Base-by-base conservation (phyloP, 2,113 vertebrate genomes). In the Phylloscopus whistleri region DNA sequence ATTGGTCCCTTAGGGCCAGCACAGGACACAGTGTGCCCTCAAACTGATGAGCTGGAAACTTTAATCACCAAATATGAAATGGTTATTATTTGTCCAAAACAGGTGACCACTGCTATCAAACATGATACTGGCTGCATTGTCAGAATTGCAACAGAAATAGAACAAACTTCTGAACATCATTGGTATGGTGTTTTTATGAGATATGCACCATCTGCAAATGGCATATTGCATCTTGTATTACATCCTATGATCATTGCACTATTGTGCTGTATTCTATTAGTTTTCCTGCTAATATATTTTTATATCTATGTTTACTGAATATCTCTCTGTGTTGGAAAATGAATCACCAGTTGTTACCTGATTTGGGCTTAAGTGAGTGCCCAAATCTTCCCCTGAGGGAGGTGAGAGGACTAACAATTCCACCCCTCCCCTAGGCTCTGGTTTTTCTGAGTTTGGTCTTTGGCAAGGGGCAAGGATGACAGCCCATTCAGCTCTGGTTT, bases 301-400 rank as follows among this genome's bases (percentile, higher is more conserved):
- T 66, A 30, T 92, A 27, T 66, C 46, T 28, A 6, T 19, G 23
- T 49, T 53, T 73, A 76, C 83, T 35, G 43, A 3, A 1, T 43
- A 33, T 58, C 22, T 88, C 2, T 0, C 15, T 1, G 1, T 41
- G 21, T 12, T 64, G 56, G 62, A 73, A 75, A n/a, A 39, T 6
- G 7, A 24, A 33, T 64, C 33, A 76, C 27, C 23, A 51, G 19
- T 56, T 85, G 44, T 83, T 76, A 46, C 41, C 49, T 69, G 30
- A 68, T 62, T 60, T n/a, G 16, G 41, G n/a, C 55, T 67, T 31
- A 35, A 43, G 13, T 9, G 31, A 41, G 22, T 16, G 19, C 22
- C 22, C 53, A 39, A 2, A 37, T 31, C 44, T 60, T 80, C 17
- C 15, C 16, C 41, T 7, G 0, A 0, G 2, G 0, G 0, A 53